Conservation (phyloP, 2,888 invertebrate species). For the Eupeodes luniger region DNA sequence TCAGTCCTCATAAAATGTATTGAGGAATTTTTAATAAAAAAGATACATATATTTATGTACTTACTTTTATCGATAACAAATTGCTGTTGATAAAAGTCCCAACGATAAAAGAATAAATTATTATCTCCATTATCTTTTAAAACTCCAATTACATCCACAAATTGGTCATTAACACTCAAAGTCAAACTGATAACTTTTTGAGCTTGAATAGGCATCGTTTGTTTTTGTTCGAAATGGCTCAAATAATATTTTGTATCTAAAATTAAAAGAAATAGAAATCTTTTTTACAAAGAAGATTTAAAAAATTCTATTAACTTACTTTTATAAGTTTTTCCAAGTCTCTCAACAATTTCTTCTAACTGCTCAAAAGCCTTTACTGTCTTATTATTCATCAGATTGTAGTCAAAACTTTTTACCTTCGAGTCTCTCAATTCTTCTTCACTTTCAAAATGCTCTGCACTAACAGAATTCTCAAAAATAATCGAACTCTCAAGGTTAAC, state of each 20-base stretch:
- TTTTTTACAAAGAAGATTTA: not conserved
- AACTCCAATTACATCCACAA: conserved; percentile 78
- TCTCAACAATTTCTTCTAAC: conserved; percentile 71
- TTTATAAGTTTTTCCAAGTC: conserved; percentile 76
- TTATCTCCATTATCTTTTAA: conserved; percentile 69
- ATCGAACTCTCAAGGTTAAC: conserved; percentile 76
- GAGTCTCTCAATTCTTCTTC: conserved; percentile 39
- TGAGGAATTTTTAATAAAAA: not conserved
- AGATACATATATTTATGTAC: conserved; percentile 55
- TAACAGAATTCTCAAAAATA: conserved; percentile 79
- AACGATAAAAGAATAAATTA: conserved; percentile 77
- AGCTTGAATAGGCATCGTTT: conserved; percentile 77
- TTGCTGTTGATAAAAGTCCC: conserved; percentile 77
- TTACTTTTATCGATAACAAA: conserved; percentile 80
- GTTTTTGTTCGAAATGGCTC: conserved; percentile 80
- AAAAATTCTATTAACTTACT: conserved; percentile 66
- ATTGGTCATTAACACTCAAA: conserved; percentile 29
- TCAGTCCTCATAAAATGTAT: not conserved
- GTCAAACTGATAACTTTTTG: conserved; percentile 77
- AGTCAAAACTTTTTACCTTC: conserved; percentile 36
- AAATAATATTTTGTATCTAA: conserved; percentile 77
- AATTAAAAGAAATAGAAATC: not conserved
- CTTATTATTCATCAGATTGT: conserved; percentile 37
- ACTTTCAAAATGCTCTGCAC: conserved; percentile 78
- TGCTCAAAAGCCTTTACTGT: conserved; percentile 73